Evolutionary conservation across 2,113 vertebrate genomes (phyloP).

Genomic region (Corapipo altera): DNA sequence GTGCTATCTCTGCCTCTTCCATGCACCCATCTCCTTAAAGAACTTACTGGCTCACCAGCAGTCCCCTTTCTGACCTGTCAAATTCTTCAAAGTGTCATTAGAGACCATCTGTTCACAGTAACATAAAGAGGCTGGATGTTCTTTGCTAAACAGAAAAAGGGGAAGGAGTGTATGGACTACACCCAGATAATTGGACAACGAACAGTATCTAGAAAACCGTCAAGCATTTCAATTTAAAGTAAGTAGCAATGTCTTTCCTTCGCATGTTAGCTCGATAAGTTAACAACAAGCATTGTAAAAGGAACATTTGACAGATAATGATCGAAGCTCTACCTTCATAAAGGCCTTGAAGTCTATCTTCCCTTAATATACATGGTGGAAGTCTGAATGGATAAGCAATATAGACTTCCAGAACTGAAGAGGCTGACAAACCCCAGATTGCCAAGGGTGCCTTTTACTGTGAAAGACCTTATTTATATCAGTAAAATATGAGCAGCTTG

Average conservation of each 20-base stretch:
- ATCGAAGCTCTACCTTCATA: neutral
- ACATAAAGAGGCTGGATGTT: neutral
- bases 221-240: neutral
- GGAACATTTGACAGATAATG: neutral
- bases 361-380: neutral
- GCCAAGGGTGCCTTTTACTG: neutral
- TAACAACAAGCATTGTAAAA: neutral
- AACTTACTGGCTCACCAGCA: neutral
- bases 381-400: neutral
- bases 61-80: neutral
- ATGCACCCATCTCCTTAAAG: neutral
- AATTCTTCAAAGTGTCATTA: neutral
- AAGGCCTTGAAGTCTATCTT: neutral
- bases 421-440: neutral
- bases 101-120: neutral
- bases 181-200: neutral
- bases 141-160: neutral
- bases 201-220: neutral
- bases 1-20: neutral
- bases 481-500: neutral
- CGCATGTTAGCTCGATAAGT: neutral
- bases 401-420: neutral
- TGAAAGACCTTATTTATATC: neutral
- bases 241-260: neutral
- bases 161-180: neutral